Evolutionary conservation across 2,797 vertebrate genomes (phyloP).

Genomic region (Threskiornis aethiopicus): DNA sequence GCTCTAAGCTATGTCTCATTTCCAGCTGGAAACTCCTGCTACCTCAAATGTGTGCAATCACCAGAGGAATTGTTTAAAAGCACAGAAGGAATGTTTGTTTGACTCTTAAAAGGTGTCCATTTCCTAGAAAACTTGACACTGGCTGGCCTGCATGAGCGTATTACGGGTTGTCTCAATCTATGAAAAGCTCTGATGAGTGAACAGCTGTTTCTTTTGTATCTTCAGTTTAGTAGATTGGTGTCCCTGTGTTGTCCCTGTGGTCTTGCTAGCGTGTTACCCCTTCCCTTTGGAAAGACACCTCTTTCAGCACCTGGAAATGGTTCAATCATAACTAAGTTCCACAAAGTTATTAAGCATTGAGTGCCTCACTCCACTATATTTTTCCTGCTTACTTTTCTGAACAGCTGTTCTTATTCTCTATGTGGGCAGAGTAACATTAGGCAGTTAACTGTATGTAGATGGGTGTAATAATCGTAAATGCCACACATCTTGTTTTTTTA

Average conservation of each 20-base stretch:
- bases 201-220: rapidly evolving
- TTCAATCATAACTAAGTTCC: not conserved
- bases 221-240: not conserved
- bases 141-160: not conserved
- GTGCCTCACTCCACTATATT: not conserved
- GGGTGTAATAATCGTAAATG: not conserved
- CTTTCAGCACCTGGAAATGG: not conserved
- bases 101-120: not conserved
- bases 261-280: not conserved
- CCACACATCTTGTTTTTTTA: not conserved
- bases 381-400: not conserved
- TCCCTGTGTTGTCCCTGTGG: not conserved
- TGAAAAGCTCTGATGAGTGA: not conserved
- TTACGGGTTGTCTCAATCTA: not conserved
- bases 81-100: not conserved
- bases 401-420: not conserved
- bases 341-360: not conserved
- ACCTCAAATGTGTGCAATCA: not conserved
- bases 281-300: not conserved
- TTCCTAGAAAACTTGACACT: not conserved
- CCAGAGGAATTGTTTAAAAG: not conserved
- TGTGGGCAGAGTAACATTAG: not conserved
- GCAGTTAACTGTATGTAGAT: not conserved
- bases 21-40: not conserved
- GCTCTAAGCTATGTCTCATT: not conserved